phyloP scores from a whole-genome alignment of 1,140 invertebrate genomes.

The Carcinoscorpius rotundicauda region DNA sequence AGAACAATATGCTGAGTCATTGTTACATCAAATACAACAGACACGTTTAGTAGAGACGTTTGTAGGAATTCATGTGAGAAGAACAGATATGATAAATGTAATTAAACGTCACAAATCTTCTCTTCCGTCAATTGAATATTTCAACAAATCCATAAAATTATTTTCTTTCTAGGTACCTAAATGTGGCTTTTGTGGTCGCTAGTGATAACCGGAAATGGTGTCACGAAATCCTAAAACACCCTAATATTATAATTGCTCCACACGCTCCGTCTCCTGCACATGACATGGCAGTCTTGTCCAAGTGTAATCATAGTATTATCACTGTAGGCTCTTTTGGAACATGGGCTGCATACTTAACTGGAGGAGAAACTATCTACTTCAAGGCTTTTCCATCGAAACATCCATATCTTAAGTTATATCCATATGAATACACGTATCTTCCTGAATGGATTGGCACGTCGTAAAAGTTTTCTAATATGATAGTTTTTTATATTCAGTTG shows the following conservation, averaged over 20 bases:
- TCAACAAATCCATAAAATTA: too few relatives aligned
- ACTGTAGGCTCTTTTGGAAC: conserved; percentile 32
- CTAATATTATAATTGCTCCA: conserved; percentile 20
- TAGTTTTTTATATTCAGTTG: too few relatives aligned
- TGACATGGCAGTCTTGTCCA: conserved; percentile 30
- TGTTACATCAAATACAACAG: background rate
- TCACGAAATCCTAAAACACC: conserved; percentile 28
- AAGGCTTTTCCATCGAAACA: conserved; percentile 13
- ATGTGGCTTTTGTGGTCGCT: too few relatives aligned
- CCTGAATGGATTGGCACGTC: conserved; percentile 16
- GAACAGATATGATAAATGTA: too few relatives aligned
- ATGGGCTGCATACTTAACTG: conserved; percentile 31
- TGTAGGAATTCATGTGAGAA: too few relatives aligned
- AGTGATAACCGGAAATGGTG: conserved; percentile 51
- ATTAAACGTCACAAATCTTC: too few relatives aligned
- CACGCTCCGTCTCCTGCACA: conserved; percentile 17
- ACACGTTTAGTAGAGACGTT: conserved; percentile 28
- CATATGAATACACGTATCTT: conserved; percentile 14
- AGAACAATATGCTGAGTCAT: background rate
- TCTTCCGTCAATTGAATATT: too few relatives aligned
- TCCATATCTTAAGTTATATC: too few relatives aligned
- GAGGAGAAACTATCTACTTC: conserved; percentile 30
- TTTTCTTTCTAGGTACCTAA: too few relatives aligned
- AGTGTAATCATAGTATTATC: conserved; percentile 31
- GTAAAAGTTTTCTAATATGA: too few relatives aligned